These are phyloP conservation scores for Dicroscelio sp. DNA, from an alignment of 2,888 invertebrate species.

Conservation along the genomic window DNA sequence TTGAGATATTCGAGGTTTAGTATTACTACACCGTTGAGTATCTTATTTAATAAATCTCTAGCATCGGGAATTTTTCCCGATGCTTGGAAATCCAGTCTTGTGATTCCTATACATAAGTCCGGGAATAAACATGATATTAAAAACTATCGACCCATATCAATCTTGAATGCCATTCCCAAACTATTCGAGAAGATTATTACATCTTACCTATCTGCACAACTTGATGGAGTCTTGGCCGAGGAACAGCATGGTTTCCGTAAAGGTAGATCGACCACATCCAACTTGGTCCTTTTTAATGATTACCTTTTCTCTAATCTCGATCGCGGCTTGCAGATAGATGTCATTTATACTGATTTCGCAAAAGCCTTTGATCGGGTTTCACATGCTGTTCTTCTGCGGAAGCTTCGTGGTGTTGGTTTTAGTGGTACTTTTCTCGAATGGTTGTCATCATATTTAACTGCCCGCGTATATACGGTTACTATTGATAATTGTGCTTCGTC, in stretches of 20 bases:
- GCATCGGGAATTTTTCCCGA: neutral
- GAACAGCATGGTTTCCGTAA: slow-evolving; percentile 3
- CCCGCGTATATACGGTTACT: no score
- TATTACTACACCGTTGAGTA: no score
- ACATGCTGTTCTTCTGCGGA: no score
- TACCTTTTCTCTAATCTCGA: no score
- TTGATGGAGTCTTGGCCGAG: neutral
- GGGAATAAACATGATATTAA: neutral
- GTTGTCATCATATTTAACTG: no score
- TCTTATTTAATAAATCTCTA: slow-evolving; percentile 2
- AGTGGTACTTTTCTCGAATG: no score
- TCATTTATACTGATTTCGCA: no score
- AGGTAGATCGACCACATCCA: neutral
- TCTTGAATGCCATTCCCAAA: neutral
- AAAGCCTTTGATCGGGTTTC: no score
- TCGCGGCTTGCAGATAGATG: no score
- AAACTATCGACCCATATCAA: neutral
- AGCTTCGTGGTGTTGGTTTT: no score
- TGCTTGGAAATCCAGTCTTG: neutral
- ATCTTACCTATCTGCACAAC: neutral
- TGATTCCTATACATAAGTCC: neutral
- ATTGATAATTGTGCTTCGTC: no score
- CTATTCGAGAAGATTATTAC: neutral
- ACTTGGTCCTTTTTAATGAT: neutral
- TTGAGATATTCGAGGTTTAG: no score